Evolutionary conservation across 2,113 vertebrate genomes (phyloP), one percentile per base, ranked within the genome.

Genomic region (Rhadina sibilatrix): DNA sequence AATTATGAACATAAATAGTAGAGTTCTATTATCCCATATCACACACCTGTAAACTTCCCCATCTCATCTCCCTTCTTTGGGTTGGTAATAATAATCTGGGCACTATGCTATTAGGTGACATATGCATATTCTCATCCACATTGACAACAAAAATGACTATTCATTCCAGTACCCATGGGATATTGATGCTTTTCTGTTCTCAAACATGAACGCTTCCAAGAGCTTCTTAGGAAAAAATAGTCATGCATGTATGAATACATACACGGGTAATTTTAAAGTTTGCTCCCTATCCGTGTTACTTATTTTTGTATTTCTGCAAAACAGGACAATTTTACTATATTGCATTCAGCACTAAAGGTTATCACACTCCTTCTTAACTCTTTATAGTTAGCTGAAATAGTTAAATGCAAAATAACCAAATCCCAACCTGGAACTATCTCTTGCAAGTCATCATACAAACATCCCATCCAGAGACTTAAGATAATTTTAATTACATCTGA

Each of bases 181-280:
- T 31, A 53, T 1, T 10, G 38, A 40, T 50, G 35, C 16, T 50
- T 44, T 37, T 75, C 27, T 87, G 33, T 20, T 83, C 59, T 87
- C 59, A 60, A 76, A 88, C 11, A 65, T 15, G 25, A 82, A 72
- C 5, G 16, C 8, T 24, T 78, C 53, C n/a, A 66, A 66, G 23
- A 70, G 14, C 31, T 56, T 52, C 33, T 90, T 30, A 37, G 30
- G 10, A 46, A 78, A 49, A 82, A 63, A 20, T 0, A 81, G 37
- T 16, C 1, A 3, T 2, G 4, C 6, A 4, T n/a, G 19, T 56
- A 21, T 2, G 2, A 53, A 59, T 6, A 8, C 25, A 69, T 28
- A 42, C 6, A 54, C 6, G 42, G 19, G 8, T 40, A n/a, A 56
- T 88, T 81, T 61, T 69, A 8, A 69, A 74, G 25, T 66, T 38